Conservation (phyloP, 2,797 vertebrate species). For the Hydrolagus colliei region DNA sequence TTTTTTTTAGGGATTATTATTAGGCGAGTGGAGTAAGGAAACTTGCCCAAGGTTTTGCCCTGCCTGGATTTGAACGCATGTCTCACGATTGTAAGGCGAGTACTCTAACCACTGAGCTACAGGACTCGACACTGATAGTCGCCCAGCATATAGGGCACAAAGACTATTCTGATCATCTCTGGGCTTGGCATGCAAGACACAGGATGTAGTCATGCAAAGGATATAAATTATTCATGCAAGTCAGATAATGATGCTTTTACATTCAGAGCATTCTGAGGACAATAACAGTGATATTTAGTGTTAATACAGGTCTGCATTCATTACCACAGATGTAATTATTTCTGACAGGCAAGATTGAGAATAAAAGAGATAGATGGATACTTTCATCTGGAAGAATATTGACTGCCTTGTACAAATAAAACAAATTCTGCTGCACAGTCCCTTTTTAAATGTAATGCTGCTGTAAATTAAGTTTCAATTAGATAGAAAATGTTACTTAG, state of each 20-base stretch:
- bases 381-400: not conserved
- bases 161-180: not conserved
- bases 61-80: no score
- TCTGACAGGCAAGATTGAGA: not conserved
- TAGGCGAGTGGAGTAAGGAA: no score
- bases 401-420: not conserved
- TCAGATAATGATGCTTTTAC: not conserved
- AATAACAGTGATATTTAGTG: not conserved
- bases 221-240: not conserved
- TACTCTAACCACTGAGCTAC: no score
- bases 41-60: no score
- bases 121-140: no score
- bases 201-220: not conserved
- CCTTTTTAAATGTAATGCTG: no score
- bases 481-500: not conserved
- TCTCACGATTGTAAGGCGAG: no score
- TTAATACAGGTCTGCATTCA: not conserved
- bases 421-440: not conserved
- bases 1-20: no score
- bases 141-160: not conserved
- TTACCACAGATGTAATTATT: not conserved
- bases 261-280: not conserved
- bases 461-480: not conserved
- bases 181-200: no score
- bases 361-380: not conserved